A percentile compares a stretch with the other conserved stretches of the same genome.
Evolutionary conservation across 2,797 vertebrate species (phyloP).

Genomic region (Rhodeus uyekii): DNA sequence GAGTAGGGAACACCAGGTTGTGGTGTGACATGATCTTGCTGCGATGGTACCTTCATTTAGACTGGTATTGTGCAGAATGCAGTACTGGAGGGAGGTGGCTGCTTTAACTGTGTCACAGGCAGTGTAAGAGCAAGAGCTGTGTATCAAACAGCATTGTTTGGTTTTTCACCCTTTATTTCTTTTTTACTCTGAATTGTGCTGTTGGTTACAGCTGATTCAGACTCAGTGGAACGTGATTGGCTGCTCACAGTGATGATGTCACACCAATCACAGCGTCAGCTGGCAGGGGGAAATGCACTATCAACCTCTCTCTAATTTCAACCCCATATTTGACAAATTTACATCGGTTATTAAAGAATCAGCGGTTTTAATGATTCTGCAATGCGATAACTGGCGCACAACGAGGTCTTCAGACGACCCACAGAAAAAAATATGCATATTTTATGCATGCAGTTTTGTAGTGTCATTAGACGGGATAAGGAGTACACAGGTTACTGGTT

Average conservation of each 20-base stretch:
- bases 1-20: background rate
- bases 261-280: conserved; percentile 27
- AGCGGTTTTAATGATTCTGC: conserved; percentile 2
- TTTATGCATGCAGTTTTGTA: background rate
- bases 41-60: background rate
- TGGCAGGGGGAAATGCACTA: conserved; percentile 31
- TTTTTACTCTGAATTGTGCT: conserved; percentile 22
- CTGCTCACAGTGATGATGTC: conserved; percentile 45
- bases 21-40: conserved; percentile 5
- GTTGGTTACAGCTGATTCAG: conserved; percentile 29
- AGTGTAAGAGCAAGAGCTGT: background rate
- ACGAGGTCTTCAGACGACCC: background rate
- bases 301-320: conserved; percentile 41
- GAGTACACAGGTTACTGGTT: too few species aligned
- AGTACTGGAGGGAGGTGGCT: conserved; percentile 24
- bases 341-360: conserved; percentile 12
- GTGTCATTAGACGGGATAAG: background rate
- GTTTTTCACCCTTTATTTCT: conserved; percentile 10
- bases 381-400: background rate
- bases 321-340: conserved; percentile 10
- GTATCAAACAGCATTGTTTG: background rate
- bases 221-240: conserved; percentile 6
- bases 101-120: conserved; percentile 31
- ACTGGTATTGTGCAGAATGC: conserved; percentile 22
- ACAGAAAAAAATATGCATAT: background rate